Percentiles rank a stretch among this genome's conserved stretches.
phyloP scores from a whole-genome alignment of 2,888 invertebrate genomes.

The Dasysyrphus tricinctus region DNA sequence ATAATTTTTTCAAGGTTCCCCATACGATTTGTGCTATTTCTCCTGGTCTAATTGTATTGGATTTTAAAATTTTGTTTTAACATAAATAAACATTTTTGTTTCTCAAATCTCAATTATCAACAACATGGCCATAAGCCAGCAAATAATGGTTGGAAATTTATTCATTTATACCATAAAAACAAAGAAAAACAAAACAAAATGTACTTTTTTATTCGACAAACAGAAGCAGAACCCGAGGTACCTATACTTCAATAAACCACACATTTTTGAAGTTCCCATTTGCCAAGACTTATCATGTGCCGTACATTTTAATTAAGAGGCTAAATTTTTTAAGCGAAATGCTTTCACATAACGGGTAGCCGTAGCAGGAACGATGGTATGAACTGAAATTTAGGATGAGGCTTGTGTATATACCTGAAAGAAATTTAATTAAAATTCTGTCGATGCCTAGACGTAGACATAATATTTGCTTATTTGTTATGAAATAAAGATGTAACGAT shows the following conservation, averaged over 20 bases:
- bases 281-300: background rate
- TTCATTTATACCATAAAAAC: background rate
- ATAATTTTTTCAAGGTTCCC: no score
- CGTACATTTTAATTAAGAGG: slow-evolving; percentile 17
- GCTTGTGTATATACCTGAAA: slow-evolving; percentile 2
- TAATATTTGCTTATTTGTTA: background rate
- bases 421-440: slow-evolving; percentile 14
- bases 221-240: background rate
- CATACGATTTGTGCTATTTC: no score
- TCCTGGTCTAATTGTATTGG: no score
- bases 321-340: background rate
- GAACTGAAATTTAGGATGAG: background rate
- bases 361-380: background rate
- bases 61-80: no score
- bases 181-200: background rate
- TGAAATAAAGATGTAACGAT: background rate
- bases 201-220: background rate
- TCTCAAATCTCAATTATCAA: background rate
- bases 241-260: background rate
- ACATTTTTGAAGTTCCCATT: background rate
- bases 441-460: background rate
- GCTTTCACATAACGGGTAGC: background rate
- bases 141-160: background rate
- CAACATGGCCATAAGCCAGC: background rate
- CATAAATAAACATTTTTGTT: background rate